Evolutionary conservation across 2,113 vertebrate species (phyloP), one percentile per base, ranked within the genome.

Genomic region (Boulengeromyrus knoepffleri): DNA sequence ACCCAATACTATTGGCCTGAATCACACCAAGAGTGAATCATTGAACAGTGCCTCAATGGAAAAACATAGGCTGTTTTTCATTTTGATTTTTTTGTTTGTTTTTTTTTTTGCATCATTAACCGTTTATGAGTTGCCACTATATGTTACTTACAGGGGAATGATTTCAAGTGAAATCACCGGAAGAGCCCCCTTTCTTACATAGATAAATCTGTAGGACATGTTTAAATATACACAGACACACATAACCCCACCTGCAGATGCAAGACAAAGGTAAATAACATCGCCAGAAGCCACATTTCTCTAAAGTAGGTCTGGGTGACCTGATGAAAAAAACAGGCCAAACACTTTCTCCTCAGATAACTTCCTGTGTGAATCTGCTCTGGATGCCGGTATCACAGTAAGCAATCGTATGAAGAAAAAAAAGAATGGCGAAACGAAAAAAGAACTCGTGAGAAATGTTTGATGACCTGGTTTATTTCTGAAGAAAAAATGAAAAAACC

Each of bases 61-160:
- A 36, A 92, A 93, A 93, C 91, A 91, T 1, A 84, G 93, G 94
- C 93, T 94, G 90, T 24, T 95, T 93, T 70, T 56, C 5, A 2
- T 21, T 53, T 19, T 3, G 15, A 39, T 19, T 90, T 9, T 85
- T n/a, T 15, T n/a, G 31, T 94, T 70, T 24, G 31, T 94, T 70
- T 24, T 5, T 90, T 10, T 86, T 36, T 2, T 19, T 95, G 95
- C 95, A 94, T 96, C 96, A 96, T 97, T 96, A 97, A 97, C 93
- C 97, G 97, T 98, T 97, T 97, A 97, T 97, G 95, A 96, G 96
- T 97, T 97, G 97, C 97, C 97, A 97, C 96, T 97, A 97, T 96
- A 94, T 94, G 96, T 97, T 97, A 97, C 97, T 97, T 97, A 97
- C 97, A 97, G 95, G 95, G 96, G 96, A 96, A 95, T 96, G 97